phyloP scores from a whole-genome alignment of 2,888 invertebrate genomes.

The Mythimna lalbum region DNA sequence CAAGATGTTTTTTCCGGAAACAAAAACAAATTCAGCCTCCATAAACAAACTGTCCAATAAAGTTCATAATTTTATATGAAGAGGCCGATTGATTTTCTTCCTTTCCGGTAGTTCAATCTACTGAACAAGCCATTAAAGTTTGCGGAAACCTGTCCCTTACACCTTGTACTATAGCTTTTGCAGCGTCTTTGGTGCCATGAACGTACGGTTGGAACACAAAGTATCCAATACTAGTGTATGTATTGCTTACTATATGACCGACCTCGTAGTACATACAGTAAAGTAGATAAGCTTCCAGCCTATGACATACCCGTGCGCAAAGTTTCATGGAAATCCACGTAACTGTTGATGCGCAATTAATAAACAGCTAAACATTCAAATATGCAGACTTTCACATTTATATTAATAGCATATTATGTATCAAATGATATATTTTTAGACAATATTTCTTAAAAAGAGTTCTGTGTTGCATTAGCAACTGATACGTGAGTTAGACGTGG shows the following conservation, averaged over 20 bases:
- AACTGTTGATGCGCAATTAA: background rate
- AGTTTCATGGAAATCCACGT: background rate
- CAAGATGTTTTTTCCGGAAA: too few relatives aligned
- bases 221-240: background rate
- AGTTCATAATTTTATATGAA: too few relatives aligned
- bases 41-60: too few relatives aligned
- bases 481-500: background rate
- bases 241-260: background rate
- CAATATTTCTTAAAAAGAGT: background rate
- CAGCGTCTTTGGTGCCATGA: background rate
- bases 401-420: background rate
- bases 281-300: background rate
- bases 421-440: background rate
- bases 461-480: background rate
- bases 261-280: background rate
- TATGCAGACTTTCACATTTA: background rate
- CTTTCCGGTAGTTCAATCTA: too few relatives aligned
- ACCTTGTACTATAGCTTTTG: background rate
- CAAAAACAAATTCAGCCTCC: too few relatives aligned
- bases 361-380: background rate
- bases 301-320: background rate
- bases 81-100: too few relatives aligned
- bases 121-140: too few relatives aligned
- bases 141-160: too few relatives aligned
- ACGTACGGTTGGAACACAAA: background rate